phyloP scores from a whole-genome alignment of 2,113 vertebrate species.

The Catharus minimus region DNA sequence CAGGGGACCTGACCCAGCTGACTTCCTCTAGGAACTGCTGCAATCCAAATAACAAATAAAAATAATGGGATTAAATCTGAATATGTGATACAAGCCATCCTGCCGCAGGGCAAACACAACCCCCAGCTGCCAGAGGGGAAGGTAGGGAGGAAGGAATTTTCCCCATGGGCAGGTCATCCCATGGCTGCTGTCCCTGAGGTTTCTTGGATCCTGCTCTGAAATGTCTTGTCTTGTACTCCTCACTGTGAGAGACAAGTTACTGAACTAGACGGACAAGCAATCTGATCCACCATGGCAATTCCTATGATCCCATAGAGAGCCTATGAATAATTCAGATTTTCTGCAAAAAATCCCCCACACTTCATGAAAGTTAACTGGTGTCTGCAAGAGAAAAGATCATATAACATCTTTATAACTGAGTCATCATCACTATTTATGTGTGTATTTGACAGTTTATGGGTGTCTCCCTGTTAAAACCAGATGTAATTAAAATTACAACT shows the following conservation, averaged over 20 bases:
- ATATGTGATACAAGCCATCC: not conserved
- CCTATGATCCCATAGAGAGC: conserved; percentile 32
- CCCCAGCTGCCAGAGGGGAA: conserved; percentile 44
- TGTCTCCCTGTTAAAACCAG: not conserved
- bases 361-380: conserved; percentile 25
- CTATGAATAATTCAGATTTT: conserved; percentile 62
- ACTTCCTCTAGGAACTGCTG: conserved; percentile 1
- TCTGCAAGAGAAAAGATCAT: conserved; percentile 26
- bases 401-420: conserved; percentile 6
- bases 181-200: conserved; percentile 20
- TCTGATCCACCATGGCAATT: conserved; percentile 41
- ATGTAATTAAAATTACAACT: conserved; percentile 10
- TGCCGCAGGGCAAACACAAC: conserved; percentile 46
- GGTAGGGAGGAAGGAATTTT: not conserved
- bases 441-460: conserved; percentile 24
- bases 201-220: conserved; percentile 45
- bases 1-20: conserved; percentile 54
- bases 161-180: conserved; percentile 32
- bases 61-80: conserved; percentile 64
- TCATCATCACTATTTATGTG: conserved; percentile 4
- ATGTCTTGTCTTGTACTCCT: conserved; percentile 41
- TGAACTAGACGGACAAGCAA: conserved; percentile 34
- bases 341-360: not conserved
- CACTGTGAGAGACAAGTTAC: conserved; percentile 26
- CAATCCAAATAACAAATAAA: conserved; percentile 61